Conservation (phyloP, 2,888 invertebrate species). For the Teleogryllus oceanicus region DNA sequence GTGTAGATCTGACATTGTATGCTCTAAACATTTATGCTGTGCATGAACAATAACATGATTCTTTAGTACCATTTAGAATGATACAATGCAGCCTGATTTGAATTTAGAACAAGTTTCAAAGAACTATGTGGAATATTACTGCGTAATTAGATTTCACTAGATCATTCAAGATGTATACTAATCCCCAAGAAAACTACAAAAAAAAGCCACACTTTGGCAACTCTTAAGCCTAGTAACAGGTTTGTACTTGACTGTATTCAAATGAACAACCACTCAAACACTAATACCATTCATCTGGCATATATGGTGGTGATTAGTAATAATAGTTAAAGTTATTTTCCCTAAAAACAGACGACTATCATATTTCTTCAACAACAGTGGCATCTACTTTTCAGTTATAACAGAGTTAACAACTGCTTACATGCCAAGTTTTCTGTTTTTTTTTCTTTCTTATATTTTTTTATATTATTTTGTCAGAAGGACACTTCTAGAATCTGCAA, state of each 20-base stretch:
- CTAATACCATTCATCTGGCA: slow-evolving; percentile 32
- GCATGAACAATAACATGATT: slow-evolving; percentile 3
- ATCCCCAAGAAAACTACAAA: slow-evolving; percentile 26
- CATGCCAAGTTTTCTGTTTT: slow-evolving; percentile 32
- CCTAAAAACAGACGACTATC: slow-evolving; percentile 35
- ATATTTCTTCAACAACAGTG: slow-evolving; percentile 35
- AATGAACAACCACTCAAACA: slow-evolving; percentile 31
- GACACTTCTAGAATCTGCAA: slow-evolving; percentile 38
- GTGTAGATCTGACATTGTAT: neutral
- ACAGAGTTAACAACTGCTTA: slow-evolving; percentile 30
- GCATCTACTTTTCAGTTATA: slow-evolving; percentile 31
- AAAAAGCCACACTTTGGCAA: slow-evolving; percentile 37
- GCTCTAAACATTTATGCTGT: neutral
- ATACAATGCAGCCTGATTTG: neutral
- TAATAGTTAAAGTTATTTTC: slow-evolving; percentile 33
- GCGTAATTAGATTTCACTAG: neutral
- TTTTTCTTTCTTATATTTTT: slow-evolving; percentile 29
- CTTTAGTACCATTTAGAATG: neutral
- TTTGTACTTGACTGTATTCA: slow-evolving; percentile 39
- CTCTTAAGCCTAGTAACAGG: slow-evolving; percentile 37
- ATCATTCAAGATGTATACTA: neutral
- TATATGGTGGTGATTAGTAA: slow-evolving; percentile 32
- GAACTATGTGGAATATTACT: neutral
- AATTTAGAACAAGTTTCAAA: neutral
- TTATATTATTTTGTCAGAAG: slow-evolving; percentile 33